These are phyloP conservation scores for Melopsittacus undulatus DNA, from an alignment of 2,797 vertebrate species.

Conservation along the genomic window DNA sequence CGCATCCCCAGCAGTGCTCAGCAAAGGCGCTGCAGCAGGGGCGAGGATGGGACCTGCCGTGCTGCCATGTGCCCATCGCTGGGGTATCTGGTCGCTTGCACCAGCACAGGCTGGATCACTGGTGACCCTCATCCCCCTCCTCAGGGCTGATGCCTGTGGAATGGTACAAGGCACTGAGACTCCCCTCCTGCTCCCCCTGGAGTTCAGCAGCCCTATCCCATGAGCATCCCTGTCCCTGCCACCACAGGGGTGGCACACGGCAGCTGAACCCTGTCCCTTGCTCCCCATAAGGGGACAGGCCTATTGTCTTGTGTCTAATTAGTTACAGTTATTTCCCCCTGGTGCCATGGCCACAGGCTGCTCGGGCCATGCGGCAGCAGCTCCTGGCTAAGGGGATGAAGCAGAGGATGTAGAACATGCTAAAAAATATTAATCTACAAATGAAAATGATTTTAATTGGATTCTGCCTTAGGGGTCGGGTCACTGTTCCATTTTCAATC, in stretches of 20 bases:
- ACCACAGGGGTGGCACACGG: rapidly evolving
- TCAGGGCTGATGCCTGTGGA: no score
- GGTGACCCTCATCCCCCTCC: background rate
- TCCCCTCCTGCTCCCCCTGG: background rate
- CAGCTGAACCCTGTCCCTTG: background rate
- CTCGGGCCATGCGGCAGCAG: constrained; percentile 28
- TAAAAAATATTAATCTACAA: constrained; percentile 77
- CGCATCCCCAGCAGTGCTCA: rapidly evolving
- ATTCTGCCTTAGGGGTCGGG: constrained; percentile 74
- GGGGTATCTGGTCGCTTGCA: background rate
- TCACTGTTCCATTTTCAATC: constrained; percentile 70
- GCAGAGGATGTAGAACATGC: constrained; percentile 67
- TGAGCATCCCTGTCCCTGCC: rapidly evolving
- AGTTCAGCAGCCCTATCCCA: background rate
- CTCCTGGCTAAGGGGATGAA: constrained; percentile 60
- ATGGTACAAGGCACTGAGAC: background rate
- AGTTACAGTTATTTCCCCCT: constrained; percentile 38
- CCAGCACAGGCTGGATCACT: background rate
- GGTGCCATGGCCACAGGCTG: background rate
- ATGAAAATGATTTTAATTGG: constrained; percentile 80
- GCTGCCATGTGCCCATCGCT: rapidly evolving
- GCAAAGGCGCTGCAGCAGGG: rapidly evolving
- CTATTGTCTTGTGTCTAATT: constrained; percentile 5
- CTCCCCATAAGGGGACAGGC: background rate
- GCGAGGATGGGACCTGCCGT: rapidly evolving